phyloP scores from a whole-genome alignment of 2,113 vertebrate genomes.

The Pluvianellus socialis region DNA sequence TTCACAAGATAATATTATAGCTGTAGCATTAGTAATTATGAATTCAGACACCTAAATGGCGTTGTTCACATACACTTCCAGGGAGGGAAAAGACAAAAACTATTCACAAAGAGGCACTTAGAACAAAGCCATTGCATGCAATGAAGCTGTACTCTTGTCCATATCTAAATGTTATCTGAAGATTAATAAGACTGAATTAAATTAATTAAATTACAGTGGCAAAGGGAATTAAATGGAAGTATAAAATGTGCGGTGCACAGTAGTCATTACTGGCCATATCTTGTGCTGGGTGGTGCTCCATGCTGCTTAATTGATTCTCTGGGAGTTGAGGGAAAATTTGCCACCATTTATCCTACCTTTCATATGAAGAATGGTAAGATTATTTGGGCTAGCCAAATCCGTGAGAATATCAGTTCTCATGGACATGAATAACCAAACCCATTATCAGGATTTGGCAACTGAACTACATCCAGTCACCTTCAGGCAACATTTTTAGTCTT shows the following conservation, averaged over 20 bases:
- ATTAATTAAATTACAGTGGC: constrained; percentile 40
- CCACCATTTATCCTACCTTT: background rate
- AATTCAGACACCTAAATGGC: background rate
- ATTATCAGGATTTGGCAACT: background rate
- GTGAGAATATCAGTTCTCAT: background rate
- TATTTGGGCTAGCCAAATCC: background rate
- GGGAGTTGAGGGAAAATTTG: background rate
- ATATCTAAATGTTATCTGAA: constrained; percentile 22
- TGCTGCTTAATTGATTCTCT: background rate
- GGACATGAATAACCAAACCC: background rate
- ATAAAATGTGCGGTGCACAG: background rate
- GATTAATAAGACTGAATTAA: background rate
- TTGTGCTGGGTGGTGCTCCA: background rate
- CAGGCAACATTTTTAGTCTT: background rate
- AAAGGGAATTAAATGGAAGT: constrained; percentile 26
- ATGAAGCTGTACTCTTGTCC: background rate
- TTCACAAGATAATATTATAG: background rate
- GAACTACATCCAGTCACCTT: background rate
- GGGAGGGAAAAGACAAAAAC: background rate
- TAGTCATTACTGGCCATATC: background rate
- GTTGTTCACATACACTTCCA: background rate
- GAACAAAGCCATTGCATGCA: background rate
- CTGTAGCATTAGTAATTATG: background rate
- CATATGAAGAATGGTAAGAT: background rate
- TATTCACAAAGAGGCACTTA: background rate